Percentiles rank a stretch among this genome's conserved stretches.
Evolutionary conservation across 2,888 invertebrate genomes (phyloP).

Genomic region (Tachina lurida): DNA sequence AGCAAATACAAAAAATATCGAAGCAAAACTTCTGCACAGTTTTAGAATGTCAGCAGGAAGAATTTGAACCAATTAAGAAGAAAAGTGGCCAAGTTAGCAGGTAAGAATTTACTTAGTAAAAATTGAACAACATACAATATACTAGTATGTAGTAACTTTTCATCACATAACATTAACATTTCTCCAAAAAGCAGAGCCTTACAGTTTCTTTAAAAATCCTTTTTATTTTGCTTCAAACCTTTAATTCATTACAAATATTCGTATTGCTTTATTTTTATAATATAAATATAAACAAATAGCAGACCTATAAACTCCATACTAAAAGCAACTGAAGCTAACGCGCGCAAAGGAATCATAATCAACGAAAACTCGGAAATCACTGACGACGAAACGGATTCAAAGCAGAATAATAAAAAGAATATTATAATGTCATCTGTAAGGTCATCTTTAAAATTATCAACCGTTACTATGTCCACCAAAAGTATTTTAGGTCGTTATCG

Average conservation of each 20-base stretch:
- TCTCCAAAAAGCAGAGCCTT: conserved; percentile 34
- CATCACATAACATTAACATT: conserved; percentile 64
- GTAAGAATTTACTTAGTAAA: conserved; percentile 53
- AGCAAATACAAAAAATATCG: conserved; percentile 74
- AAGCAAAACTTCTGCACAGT: conserved; percentile 2
- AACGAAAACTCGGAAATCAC: conserved; percentile 39
- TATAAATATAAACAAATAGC: conserved; percentile 55
- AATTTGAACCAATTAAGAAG: conserved; percentile 15
- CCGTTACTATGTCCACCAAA: conserved; percentile 76
- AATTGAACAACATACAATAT: background rate
- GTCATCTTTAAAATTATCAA: conserved; percentile 71
- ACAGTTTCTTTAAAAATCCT: conserved; percentile 23
- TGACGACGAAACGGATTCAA: conserved; percentile 48
- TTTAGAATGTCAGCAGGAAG: conserved; percentile 25
- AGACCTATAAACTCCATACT: conserved; percentile 47
- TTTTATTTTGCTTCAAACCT: conserved; percentile 52
- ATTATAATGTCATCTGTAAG: conserved; percentile 70
- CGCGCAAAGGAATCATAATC: conserved; percentile 43
- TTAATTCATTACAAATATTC: conserved; percentile 53
- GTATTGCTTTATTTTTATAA: conserved; percentile 52
- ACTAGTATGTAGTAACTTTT: conserved; percentile 29
- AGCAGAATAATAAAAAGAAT: conserved; percentile 8
- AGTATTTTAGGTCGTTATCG: conserved; percentile 77
- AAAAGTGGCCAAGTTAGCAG: conserved; percentile 13
- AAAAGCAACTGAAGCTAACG: conserved; percentile 41